Conservation (phyloP, 2,113 vertebrate genomes). For the Tachysurus vachellii region DNA sequence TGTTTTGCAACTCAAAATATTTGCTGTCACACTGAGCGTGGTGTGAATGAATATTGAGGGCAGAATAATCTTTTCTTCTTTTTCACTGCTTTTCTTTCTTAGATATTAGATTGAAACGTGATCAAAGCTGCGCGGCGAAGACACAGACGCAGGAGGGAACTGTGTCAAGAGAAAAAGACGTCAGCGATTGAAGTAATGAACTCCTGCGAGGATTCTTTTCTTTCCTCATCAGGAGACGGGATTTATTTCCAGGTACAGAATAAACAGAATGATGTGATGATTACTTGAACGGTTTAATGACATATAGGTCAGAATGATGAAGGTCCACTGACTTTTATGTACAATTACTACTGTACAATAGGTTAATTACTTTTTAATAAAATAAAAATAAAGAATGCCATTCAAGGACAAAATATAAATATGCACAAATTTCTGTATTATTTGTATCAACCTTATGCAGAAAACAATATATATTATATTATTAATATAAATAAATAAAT, state of each 20-base stretch:
- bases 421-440: too few species aligned
- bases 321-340: too few species aligned
- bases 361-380: too few species aligned
- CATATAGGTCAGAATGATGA: background rate
- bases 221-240: slow-evolving; percentile 23
- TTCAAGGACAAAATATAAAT: too few species aligned
- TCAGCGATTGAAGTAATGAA: slow-evolving; percentile 52
- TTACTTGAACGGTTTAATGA: background rate
- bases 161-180: slow-evolving; percentile 50
- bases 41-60: background rate
- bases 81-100: background rate
- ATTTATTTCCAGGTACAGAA: background rate
- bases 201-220: slow-evolving; percentile 37
- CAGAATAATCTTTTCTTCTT: background rate
- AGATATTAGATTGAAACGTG: slow-evolving; percentile 7
- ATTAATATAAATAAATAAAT: too few species aligned
- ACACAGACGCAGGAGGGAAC: slow-evolving; percentile 37
- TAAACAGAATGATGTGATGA: background rate
- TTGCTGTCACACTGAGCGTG: background rate
- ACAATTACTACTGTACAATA: too few species aligned
- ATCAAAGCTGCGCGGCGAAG: slow-evolving; percentile 40
- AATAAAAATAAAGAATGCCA: too few species aligned
- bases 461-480: too few species aligned
- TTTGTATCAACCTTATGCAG: too few species aligned
- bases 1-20: background rate